These are phyloP conservation scores for Zootoca vivipara DNA, from an alignment of 2,113 vertebrate genomes.

Conservation along the genomic window DNA sequence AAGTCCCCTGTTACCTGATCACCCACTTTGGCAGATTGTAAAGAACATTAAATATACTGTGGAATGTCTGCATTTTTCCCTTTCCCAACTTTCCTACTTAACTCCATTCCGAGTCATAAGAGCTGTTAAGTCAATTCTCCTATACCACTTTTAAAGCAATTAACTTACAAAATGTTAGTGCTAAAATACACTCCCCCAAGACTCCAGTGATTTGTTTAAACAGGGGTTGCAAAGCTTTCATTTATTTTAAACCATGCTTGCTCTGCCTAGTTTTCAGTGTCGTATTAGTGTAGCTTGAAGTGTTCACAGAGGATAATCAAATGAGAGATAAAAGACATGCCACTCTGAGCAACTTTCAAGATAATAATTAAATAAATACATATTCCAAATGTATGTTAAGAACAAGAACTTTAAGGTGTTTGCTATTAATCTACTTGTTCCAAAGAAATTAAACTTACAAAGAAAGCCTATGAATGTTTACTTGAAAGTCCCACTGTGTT, in stretches of 20 bases:
- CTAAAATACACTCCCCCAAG: neutral
- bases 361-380: neutral
- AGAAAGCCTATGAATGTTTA: too few relatives aligned
- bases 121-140: neutral
- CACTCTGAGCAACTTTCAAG: neutral
- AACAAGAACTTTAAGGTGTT: neutral
- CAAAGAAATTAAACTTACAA: too few relatives aligned
- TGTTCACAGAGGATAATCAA: neutral
- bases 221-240: too few relatives aligned
- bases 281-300: neutral
- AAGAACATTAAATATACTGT: neutral
- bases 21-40: neutral
- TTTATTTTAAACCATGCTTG: neutral
- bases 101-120: neutral
- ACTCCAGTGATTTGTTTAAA: neutral
- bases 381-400: neutral
- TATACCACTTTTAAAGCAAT: neutral
- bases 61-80: neutral
- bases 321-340: too few relatives aligned
- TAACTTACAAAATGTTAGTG: neutral
- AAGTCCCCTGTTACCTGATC: neutral
- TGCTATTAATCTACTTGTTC: too few relatives aligned
- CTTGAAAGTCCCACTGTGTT: too few relatives aligned
- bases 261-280: neutral
- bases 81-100: neutral